A percentile compares a stretch with the other conserved stretches of the same genome.
phyloP scores from a whole-genome alignment of 2,888 invertebrate species.

The Hoplodrina ambigua region DNA sequence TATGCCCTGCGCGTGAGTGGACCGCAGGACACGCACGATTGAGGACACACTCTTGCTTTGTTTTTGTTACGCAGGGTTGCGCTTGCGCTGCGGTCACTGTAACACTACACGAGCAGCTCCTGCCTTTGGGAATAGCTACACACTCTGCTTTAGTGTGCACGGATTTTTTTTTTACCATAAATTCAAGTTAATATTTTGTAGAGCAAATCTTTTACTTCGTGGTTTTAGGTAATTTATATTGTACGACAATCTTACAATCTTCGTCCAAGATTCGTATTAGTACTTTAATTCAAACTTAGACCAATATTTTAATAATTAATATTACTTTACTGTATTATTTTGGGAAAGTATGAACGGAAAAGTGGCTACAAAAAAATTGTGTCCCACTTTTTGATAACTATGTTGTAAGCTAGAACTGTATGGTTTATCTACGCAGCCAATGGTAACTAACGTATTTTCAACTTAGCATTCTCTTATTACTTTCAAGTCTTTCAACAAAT shows the following conservation, averaged over 20 bases:
- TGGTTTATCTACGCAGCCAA: background rate
- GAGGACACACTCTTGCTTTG: conserved; percentile 87
- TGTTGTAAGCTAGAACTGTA: conserved; percentile 5
- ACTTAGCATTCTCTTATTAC: background rate
- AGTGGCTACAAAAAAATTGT: background rate
- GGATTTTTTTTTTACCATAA: conserved; percentile 40
- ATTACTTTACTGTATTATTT: background rate
- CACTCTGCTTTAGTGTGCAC: conserved; percentile 32
- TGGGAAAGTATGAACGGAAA: background rate
- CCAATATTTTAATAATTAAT: too few relatives aligned
- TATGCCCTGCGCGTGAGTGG: conserved; percentile 65
- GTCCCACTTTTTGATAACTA: background rate
- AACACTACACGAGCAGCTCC: conserved; percentile 80
- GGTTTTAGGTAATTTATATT: too few relatives aligned
- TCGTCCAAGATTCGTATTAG: background rate
- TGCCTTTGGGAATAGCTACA: conserved; percentile 67
- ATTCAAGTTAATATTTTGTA: conserved; percentile 15
- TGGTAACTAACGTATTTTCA: conserved; percentile 12
- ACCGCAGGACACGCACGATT: conserved; percentile 88
- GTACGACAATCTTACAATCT: too few relatives aligned
- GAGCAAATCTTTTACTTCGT: background rate
- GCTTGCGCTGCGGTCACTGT: conserved; percentile 84
- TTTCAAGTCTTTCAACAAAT: background rate
- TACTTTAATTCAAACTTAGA: too few relatives aligned
- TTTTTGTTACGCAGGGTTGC: conserved; percentile 80